These are phyloP conservation scores for Acropora tenuis DNA, from an alignment of 64 coral and sea anemone species.

Conservation along the genomic window DNA sequence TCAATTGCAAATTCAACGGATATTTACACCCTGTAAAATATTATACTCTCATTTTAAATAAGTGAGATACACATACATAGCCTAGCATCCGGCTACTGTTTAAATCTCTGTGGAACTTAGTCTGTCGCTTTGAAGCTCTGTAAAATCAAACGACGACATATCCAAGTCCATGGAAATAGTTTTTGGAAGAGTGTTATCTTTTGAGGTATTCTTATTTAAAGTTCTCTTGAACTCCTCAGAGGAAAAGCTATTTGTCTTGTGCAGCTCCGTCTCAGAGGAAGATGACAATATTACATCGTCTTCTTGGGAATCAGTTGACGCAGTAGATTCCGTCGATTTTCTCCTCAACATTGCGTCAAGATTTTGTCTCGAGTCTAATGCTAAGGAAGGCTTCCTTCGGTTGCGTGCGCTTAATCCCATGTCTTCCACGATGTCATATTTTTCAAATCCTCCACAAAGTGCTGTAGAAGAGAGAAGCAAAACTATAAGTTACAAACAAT, in stretches of 20 bases:
- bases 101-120: conserved; percentile 32
- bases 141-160: conserved; percentile 19
- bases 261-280: neutral
- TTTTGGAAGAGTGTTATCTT: neutral
- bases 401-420: conserved; percentile 28
- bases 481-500: neutral
- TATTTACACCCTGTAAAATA: conserved; percentile 35
- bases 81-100: neutral
- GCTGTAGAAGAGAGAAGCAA: neutral
- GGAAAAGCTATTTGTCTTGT: neutral
- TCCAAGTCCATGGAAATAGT: conserved; percentile 21
- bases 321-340: conserved; percentile 10
- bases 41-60: conserved; percentile 18
- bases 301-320: neutral
- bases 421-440: conserved; percentile 42
- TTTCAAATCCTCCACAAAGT: conserved; percentile 47
- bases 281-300: conserved; percentile 10
- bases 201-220: neutral
- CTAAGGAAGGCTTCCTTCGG: conserved; percentile 12
- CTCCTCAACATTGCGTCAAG: neutral
- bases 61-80: neutral
- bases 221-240: neutral
- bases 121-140: conserved; percentile 13
- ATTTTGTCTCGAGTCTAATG: neutral
- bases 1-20: neutral